phyloP scores from a whole-genome alignment of 1,140 invertebrate species.

The Lucilia sericata region DNA sequence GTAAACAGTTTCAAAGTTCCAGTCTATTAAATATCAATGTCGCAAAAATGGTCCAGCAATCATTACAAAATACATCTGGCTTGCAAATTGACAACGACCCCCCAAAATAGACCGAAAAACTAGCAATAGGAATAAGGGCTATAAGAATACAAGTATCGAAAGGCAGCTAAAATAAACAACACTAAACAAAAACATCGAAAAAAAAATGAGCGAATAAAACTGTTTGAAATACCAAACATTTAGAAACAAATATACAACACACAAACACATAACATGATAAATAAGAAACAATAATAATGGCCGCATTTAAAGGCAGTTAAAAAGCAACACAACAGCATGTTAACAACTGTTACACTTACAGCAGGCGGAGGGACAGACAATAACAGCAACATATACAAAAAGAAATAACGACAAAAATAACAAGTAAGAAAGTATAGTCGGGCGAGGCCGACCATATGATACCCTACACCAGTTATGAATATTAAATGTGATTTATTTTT shows the following conservation, averaged over 20 bases:
- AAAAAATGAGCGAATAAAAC: background rate
- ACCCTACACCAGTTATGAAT: too few relatives aligned
- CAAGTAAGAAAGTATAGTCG: too few relatives aligned
- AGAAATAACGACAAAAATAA: background rate
- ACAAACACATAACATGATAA: background rate
- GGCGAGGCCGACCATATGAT: too few relatives aligned
- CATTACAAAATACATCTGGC: slow-evolving; percentile 20
- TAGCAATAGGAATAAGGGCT: background rate
- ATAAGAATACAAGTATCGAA: too few relatives aligned
- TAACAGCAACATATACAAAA: background rate
- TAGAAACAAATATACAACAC: too few relatives aligned
- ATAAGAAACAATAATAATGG: slow-evolving; percentile 3
- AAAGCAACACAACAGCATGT: slow-evolving; percentile 8
- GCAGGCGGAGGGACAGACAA: background rate
- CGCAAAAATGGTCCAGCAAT: slow-evolving; percentile 8
- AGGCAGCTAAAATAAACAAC: background rate
- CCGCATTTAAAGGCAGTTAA: slow-evolving; percentile 10
- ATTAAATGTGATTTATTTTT: too few relatives aligned
- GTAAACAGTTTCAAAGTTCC: slow-evolving; percentile 17
- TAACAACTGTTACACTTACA: slow-evolving; percentile 23
- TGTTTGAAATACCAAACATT: background rate
- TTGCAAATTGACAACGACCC: slow-evolving; percentile 22
- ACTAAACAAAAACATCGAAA: background rate
- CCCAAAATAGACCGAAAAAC: background rate
- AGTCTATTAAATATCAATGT: slow-evolving; percentile 29